These are phyloP conservation scores for Watsonalla cultraria DNA, from an alignment of 2,888 invertebrate species.

Conservation along the genomic window DNA sequence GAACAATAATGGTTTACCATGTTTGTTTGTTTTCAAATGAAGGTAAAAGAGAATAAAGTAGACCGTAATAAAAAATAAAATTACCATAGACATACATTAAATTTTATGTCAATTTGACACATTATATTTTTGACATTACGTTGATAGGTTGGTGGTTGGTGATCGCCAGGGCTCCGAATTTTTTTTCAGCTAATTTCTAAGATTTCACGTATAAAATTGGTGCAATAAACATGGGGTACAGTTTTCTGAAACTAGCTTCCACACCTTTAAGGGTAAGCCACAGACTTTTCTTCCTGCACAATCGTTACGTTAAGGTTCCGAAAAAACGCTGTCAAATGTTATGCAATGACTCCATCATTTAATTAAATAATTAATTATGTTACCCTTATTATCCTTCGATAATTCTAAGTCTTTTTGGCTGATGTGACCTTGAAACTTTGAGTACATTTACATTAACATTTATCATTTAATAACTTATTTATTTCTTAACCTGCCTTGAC, in stretches of 20 bases:
- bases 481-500: constrained; percentile 39
- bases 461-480: neutral
- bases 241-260: constrained; percentile 64
- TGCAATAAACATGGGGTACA: constrained; percentile 55
- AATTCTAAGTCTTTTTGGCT: neutral
- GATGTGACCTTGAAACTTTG: neutral
- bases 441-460: neutral
- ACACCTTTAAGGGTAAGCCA: constrained; percentile 60
- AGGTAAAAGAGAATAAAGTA: too few relatives aligned
- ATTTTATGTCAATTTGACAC: neutral
- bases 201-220: neutral
- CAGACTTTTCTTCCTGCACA: constrained; percentile 8
- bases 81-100: too few relatives aligned
- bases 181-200: constrained; percentile 19
- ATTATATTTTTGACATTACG: constrained; percentile 3
- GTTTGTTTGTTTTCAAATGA: too few relatives aligned
- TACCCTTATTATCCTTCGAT: too few relatives aligned
- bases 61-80: too few relatives aligned
- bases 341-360: constrained; percentile 46
- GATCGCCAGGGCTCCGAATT: constrained; percentile 42
- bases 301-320: constrained; percentile 3
- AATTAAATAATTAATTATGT: neutral
- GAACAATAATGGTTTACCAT: too few relatives aligned
- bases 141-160: constrained; percentile 6
- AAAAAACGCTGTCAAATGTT: constrained; percentile 41